These are phyloP conservation scores for Euclidia mi DNA, from an alignment of 2,888 invertebrate genomes.

Conservation along the genomic window DNA sequence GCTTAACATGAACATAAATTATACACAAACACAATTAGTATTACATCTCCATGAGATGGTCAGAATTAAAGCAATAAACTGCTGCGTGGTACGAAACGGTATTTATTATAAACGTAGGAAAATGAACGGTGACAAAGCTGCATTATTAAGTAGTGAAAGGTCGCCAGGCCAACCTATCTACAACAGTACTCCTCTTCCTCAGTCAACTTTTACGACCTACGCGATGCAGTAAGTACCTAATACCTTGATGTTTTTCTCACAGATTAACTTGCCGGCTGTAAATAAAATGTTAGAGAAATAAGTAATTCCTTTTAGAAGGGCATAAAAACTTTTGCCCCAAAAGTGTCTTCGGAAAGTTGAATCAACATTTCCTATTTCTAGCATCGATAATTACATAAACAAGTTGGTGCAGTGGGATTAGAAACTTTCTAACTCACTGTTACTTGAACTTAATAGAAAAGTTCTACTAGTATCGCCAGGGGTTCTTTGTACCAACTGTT, in stretches of 20 bases:
- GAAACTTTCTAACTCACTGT: slow-evolving; percentile 60
- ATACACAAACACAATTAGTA: neutral
- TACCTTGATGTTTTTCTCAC: slow-evolving; percentile 10
- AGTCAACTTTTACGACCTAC: slow-evolving; percentile 23
- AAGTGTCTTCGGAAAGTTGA: slow-evolving; percentile 8
- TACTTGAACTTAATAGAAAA: slow-evolving; percentile 70
- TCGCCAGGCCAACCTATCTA: slow-evolving; percentile 5
- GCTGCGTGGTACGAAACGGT: neutral
- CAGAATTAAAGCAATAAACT: neutral
- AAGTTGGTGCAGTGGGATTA: slow-evolving; percentile 59
- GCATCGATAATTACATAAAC: slow-evolving; percentile 62
- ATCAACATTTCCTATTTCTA: slow-evolving; percentile 29
- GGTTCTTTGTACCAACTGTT: slow-evolving; percentile 44
- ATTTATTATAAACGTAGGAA: neutral
- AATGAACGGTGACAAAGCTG: slow-evolving; percentile 11
- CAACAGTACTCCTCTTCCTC: slow-evolving; percentile 17
- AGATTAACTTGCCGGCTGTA: slow-evolving; percentile 16
- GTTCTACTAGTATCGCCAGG: slow-evolving; percentile 57
- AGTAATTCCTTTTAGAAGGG: slow-evolving; percentile 8
- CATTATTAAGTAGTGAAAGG: slow-evolving; percentile 13
- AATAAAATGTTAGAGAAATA: slow-evolving; percentile 14
- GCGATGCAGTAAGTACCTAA: slow-evolving; percentile 15
- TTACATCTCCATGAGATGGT: neutral
- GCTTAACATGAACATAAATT: neutral
- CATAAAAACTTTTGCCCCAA: slow-evolving; percentile 10